Evolutionary conservation across 2,888 invertebrate genomes (phyloP), one percentile per base, ranked within the genome.

Genomic region (Sphaeridia pumilis): DNA sequence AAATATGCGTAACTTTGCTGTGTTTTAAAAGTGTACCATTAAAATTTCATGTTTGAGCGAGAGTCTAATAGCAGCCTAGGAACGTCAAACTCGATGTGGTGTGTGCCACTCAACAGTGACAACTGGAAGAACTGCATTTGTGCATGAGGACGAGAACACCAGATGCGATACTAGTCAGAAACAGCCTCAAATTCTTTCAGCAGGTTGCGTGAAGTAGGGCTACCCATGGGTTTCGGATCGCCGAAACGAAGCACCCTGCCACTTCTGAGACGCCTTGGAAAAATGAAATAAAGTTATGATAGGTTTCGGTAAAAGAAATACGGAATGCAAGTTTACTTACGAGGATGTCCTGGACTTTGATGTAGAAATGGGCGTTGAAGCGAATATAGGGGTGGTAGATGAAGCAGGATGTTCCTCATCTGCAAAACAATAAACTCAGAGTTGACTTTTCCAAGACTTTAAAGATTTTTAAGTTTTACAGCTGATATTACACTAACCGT

Each of bases 151-250:
- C n/a, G n/a, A n/a, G 31, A 12, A 31, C 12, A 12, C 31, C 12
- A 31, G 12, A 31, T 31, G 38, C 21, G 12, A 24, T 1, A 31
- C 47, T 54, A 60, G 28, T 62, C 62, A 14, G 63, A 63, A 7
- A 64, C 61, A 26, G 64, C 64, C 52, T 64, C 64, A 26, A 64
- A 64, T 31, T 64, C 64, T 35, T 58, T 60, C 26, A 64, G 49
- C 34, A 64, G 49, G 49, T 64, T 64, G 25, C 64, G 49, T 22
- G 64, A 61, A 5, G 61, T 61, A 14, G 64, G 61, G 36, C 60
- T 59, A 25, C 60, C 60, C 52, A 59, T 44, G 2, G 49, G 43
- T 26, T 54, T 49, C 28, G 26, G 44, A 38, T 63, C 57, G 22
- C 55, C 60, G 20, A 41, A 35, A n/a, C 46, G 26, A 34, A 35